Percentiles rank a stretch among this genome's conserved stretches.
These are phyloP conservation scores for Antechinus stuartii DNA, from an alignment of 2,113 vertebrate genomes.

Conservation along the genomic window DNA sequence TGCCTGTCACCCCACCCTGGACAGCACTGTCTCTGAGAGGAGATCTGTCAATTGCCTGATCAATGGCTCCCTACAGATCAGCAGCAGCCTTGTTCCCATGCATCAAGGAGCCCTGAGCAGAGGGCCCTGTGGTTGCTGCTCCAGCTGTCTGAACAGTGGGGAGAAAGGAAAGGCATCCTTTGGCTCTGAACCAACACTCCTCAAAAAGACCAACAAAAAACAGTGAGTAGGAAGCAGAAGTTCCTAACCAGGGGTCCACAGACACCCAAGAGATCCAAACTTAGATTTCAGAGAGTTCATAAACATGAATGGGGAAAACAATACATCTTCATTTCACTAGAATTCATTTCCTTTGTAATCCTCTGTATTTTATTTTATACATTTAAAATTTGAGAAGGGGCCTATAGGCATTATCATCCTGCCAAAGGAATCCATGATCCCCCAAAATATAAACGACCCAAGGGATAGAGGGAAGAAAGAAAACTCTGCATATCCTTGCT, in stretches of 20 bases:
- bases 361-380: background rate
- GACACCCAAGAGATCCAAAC: background rate
- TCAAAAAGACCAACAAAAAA: slow-evolving; percentile 81
- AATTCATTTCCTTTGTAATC: background rate
- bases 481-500: background rate
- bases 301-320: background rate
- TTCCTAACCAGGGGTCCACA: background rate
- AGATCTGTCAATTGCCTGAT: slow-evolving; percentile 57
- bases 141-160: slow-evolving; percentile 76
- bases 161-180: slow-evolving; percentile 80
- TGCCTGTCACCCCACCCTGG: background rate
- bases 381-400: background rate
- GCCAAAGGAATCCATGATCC: background rate
- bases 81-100: slow-evolving; percentile 68
- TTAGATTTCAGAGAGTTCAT: background rate
- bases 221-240: slow-evolving; percentile 81
- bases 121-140: slow-evolving; percentile 81
- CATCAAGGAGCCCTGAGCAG: slow-evolving; percentile 69
- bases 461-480: background rate
- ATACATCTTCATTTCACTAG: background rate
- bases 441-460: background rate
- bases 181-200: slow-evolving; percentile 80
- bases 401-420: background rate
- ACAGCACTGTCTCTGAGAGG: background rate
- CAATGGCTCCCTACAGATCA: slow-evolving; percentile 21